Conservation (phyloP, 2,113 vertebrate genomes). For the Zosterops pallidus region DNA sequence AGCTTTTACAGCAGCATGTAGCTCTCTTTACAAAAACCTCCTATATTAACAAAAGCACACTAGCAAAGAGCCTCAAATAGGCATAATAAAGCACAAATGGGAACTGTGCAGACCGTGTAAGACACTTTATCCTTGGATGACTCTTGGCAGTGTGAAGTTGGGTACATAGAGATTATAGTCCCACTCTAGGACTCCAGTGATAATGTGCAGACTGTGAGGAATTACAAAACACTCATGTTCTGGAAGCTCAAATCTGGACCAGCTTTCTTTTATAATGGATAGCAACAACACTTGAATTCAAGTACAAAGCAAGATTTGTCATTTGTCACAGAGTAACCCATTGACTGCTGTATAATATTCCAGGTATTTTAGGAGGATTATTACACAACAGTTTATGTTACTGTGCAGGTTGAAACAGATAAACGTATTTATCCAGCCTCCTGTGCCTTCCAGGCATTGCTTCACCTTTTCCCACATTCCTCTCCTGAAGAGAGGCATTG, state of each 20-base stretch:
- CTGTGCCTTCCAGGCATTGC: not conserved
- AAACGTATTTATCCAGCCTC: not conserved
- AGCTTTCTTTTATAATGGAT: not conserved
- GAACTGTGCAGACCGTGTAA: not conserved
- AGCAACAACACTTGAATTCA: not conserved
- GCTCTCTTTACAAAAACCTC: not conserved
- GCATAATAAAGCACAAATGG: not conserved
- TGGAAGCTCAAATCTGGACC: not conserved
- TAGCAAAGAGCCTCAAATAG: not conserved
- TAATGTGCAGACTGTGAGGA: fast-evolving
- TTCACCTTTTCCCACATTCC: not conserved
- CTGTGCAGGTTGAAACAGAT: not conserved
- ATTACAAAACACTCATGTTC: not conserved
- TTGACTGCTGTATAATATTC: not conserved
- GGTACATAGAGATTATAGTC: not conserved
- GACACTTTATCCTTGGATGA: not conserved
- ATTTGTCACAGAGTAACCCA: not conserved
- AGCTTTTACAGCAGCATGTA: not conserved
- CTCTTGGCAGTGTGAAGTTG: not conserved
- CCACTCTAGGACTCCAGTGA: not conserved
- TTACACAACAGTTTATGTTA: not conserved
- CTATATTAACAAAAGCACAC: not conserved
- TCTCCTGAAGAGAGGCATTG: not conserved
- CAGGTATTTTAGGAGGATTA: not conserved
- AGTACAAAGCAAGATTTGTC: not conserved